Conservation (phyloP, 2,888 invertebrate species). For the Drosophila koepferae region DNA sequence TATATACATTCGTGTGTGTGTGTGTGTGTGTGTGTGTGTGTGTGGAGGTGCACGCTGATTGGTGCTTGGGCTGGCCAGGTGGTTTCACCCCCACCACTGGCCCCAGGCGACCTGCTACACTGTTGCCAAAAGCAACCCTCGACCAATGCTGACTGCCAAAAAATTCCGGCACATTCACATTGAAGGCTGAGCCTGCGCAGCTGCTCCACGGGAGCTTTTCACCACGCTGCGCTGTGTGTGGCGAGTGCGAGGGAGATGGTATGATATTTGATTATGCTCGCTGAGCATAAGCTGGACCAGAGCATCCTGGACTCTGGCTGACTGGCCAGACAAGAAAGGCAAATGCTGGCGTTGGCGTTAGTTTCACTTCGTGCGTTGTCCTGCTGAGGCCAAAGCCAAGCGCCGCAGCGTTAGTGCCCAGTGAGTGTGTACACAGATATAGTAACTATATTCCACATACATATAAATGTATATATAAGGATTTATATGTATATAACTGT, state of each 20-base stretch:
- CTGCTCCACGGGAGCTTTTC: conserved; percentile 73
- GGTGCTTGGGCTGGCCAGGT: conserved; percentile 64
- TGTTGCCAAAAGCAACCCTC: conserved; percentile 77
- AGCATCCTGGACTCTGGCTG: conserved; percentile 55
- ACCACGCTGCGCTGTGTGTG: conserved; percentile 65
- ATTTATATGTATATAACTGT: conserved; percentile 3
- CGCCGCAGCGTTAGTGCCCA: conserved; percentile 70
- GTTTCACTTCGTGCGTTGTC: conserved; percentile 84
- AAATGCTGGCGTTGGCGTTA: conserved; percentile 76
- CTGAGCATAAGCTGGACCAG: conserved; percentile 77
- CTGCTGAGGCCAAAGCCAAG: conserved; percentile 80
- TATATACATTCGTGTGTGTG: background rate
- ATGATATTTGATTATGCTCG: conserved; percentile 48
- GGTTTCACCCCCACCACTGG: conserved; percentile 35
- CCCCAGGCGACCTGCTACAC: conserved; percentile 53
- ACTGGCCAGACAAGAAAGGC: conserved; percentile 76
- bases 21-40: background rate
- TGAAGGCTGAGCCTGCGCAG: conserved; percentile 64
- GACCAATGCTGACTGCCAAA: conserved; percentile 56
- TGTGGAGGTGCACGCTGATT: conserved; percentile 55
- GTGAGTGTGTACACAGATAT: conserved; percentile 50
- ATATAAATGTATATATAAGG: background rate
- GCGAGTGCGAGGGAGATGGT: conserved; percentile 45
- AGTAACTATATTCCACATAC: conserved; percentile 27
- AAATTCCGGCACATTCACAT: conserved; percentile 64